These are phyloP conservation scores for Melanostoma scalare DNA, from an alignment of 2,888 invertebrate genomes.

Conservation along the genomic window DNA sequence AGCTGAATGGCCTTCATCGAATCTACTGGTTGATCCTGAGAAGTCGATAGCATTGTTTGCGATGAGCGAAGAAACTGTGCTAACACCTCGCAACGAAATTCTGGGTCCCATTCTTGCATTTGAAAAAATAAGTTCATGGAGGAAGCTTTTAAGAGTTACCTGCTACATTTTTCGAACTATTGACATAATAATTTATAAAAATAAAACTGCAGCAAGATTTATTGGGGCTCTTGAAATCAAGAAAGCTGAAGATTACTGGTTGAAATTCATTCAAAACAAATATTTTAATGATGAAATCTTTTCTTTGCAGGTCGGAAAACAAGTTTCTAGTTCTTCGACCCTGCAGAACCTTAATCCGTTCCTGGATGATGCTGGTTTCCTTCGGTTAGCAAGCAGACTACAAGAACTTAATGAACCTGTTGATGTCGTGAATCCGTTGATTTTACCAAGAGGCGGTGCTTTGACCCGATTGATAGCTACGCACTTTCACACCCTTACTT, in stretches of 20 bases:
- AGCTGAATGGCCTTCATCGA: constrained; percentile 2
- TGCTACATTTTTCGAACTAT: constrained; percentile 6
- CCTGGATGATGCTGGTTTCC: neutral
- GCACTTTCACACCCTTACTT: neutral
- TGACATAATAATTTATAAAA: neutral
- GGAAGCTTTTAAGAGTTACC: constrained; percentile 6
- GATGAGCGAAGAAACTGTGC: neutral
- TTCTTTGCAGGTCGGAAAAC: neutral
- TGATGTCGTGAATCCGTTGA: constrained; percentile 5
- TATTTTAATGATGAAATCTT: constrained; percentile 16
- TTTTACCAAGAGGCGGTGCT: neutral
- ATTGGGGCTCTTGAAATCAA: too few relatives aligned
- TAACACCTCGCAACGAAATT: neutral
- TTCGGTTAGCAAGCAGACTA: constrained; percentile 17
- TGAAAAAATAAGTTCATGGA: neutral
- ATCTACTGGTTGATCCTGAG: neutral
- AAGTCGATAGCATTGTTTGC: constrained; percentile 5
- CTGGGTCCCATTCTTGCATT: neutral
- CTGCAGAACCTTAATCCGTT: neutral
- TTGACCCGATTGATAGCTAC: neutral
- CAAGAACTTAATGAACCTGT: neutral
- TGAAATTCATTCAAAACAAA: neutral
- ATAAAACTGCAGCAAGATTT: too few relatives aligned
- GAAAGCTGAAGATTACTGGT: too few relatives aligned
- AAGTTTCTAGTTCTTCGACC: neutral